These are phyloP conservation scores for Agapornis roseicollis DNA, from an alignment of 2,113 vertebrate genomes.

Conservation along the genomic window DNA sequence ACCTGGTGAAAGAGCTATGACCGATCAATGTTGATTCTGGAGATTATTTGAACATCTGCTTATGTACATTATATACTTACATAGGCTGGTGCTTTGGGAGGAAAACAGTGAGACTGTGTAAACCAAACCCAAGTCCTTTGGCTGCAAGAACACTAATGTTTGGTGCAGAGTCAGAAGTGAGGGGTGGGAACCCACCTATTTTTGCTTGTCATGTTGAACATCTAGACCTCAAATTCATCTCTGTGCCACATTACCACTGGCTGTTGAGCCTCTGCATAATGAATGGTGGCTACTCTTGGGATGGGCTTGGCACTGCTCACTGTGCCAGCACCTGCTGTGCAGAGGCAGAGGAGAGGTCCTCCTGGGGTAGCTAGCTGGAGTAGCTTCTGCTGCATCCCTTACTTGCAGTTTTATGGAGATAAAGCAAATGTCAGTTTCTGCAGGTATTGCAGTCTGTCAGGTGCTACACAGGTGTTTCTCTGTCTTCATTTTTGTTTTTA, in stretches of 20 bases:
- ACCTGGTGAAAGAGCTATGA: not conserved
- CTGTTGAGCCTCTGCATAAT: not conserved
- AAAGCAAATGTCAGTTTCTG: not conserved
- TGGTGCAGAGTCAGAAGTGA: fast-evolving
- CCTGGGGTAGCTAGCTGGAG: not conserved
- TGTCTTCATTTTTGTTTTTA: not conserved
- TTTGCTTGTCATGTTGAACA: not conserved
- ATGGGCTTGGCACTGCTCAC: not conserved
- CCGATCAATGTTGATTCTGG: not conserved
- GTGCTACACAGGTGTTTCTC: not conserved
- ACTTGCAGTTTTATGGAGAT: not conserved
- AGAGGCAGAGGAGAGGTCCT: not conserved
- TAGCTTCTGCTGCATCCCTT: not conserved
- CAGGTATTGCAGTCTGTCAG: not conserved
- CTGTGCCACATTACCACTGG: not conserved
- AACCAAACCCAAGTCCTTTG: not conserved
- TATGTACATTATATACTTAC: not conserved
- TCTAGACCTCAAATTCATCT: not conserved
- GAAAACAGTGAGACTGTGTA: not conserved
- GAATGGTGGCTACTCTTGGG: not conserved
- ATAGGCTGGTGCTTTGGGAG: fast-evolving
- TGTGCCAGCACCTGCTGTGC: not conserved
- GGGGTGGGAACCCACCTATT: not conserved
- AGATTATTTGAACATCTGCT: not conserved
- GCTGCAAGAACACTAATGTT: not conserved